These are phyloP conservation scores for Conger conger DNA, from an alignment of 2,113 vertebrate species.

Conservation along the genomic window DNA sequence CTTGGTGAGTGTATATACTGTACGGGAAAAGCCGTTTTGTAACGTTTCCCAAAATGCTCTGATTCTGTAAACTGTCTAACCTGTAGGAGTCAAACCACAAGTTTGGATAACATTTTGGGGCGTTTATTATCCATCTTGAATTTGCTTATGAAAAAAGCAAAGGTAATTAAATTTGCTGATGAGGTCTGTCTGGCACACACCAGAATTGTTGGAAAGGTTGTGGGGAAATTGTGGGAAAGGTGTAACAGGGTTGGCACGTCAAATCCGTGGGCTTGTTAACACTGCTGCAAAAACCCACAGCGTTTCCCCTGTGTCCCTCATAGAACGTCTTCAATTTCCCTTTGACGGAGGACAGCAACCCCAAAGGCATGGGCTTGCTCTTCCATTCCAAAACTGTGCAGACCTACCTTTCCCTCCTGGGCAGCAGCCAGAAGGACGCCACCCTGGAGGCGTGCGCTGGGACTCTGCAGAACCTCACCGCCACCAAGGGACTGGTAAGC, in stretches of 20 bases:
- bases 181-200: too few relatives aligned
- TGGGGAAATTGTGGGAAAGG: too few relatives aligned
- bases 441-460: conserved; percentile 87
- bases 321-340: conserved; percentile 63
- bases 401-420: conserved; percentile 81
- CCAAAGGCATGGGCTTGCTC: conserved; percentile 76
- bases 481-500: conserved; percentile 75
- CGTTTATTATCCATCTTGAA: too few relatives aligned
- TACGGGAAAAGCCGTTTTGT: too few relatives aligned
- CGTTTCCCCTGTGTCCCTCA: conserved; percentile 31
- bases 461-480: conserved; percentile 91
- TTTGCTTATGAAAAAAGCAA: too few relatives aligned
- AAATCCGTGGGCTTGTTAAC: not conserved
- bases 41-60: not conserved
- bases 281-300: not conserved
- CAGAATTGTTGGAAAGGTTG: too few relatives aligned
- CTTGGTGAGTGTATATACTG: too few relatives aligned
- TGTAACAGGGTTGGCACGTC: not conserved
- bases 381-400: conserved; percentile 81
- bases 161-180: too few relatives aligned
- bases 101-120: too few relatives aligned
- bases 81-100: too few relatives aligned
- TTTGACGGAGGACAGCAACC: conserved; percentile 62
- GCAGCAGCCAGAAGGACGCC: conserved; percentile 75
- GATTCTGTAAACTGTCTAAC: too few relatives aligned